phyloP scores from a whole-genome alignment of 2,113 vertebrate genomes.

The Corydoras maculifer region DNA sequence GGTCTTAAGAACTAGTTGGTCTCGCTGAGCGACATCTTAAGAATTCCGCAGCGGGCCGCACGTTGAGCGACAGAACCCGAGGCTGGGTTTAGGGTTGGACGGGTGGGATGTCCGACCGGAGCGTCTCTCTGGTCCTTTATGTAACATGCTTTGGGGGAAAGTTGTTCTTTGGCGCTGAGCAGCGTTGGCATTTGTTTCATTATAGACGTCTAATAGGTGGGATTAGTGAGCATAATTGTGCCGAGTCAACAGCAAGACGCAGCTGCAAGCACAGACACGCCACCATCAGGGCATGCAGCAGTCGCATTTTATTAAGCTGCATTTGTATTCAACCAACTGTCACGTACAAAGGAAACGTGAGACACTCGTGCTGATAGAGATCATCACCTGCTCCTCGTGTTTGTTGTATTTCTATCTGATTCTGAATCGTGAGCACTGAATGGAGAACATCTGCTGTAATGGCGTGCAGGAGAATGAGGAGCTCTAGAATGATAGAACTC shows the following conservation, averaged over 20 bases:
- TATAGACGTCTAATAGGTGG: not conserved
- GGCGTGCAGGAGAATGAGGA: not conserved
- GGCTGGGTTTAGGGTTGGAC: not conserved
- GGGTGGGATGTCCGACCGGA: not conserved
- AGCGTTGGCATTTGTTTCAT: not conserved
- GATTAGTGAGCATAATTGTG: not conserved
- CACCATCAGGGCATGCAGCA: not conserved
- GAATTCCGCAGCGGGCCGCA: not conserved
- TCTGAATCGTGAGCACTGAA: not conserved
- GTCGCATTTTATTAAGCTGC: not conserved
- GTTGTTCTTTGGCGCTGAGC: not conserved
- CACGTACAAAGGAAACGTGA: not conserved
- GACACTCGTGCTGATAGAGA: conserved; percentile 1
- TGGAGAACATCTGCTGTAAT: not conserved
- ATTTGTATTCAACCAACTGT: not conserved
- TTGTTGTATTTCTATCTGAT: not conserved
- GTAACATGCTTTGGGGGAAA: not conserved
- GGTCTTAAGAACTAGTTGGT: not conserved
- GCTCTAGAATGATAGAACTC: too few relatives aligned
- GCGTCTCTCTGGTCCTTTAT: not conserved
- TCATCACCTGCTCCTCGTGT: not conserved
- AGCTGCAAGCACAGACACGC: not conserved
- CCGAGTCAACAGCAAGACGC: not conserved
- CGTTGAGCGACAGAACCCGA: not conserved
- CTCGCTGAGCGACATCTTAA: not conserved